A percentile compares a stretch with the other conserved stretches of the same genome.
phyloP scores from a whole-genome alignment of 2,113 vertebrate species.

The Lethenteron reissneri region DNA sequence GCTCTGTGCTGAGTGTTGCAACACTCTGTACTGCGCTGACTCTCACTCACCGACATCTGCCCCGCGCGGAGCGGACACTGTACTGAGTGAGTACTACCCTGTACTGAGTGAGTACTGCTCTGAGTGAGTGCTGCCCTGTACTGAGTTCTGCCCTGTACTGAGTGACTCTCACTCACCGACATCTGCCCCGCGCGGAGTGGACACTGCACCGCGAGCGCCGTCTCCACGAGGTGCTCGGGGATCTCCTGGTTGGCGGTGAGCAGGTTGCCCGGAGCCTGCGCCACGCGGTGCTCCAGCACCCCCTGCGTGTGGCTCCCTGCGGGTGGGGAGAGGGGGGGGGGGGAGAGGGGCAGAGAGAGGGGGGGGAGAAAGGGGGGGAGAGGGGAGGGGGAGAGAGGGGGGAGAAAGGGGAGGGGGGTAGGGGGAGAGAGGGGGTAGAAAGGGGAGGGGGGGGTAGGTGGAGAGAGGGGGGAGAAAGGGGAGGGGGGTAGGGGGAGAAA shows the following conservation, averaged over 20 bases:
- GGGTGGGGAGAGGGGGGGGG: neutral
- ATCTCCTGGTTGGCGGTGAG: constrained; percentile 41
- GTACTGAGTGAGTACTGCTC: too few relatives aligned
- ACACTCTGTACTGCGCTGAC: too few relatives aligned
- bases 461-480: too few relatives aligned
- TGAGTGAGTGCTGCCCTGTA: too few relatives aligned
- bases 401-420: too few relatives aligned
- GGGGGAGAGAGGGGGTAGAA: neutral
- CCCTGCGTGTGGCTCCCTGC: constrained; percentile 30
- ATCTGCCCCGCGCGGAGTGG: constrained; percentile 37
- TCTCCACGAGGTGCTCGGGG: constrained; percentile 25
- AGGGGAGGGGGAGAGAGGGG: too few relatives aligned
- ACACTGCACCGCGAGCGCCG: constrained; percentile 22
- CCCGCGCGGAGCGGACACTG: constrained; percentile 32
- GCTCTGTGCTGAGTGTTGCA: too few relatives aligned
- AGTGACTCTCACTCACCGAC: constrained; percentile 26
- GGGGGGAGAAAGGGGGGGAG: too few relatives aligned
- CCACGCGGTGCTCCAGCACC: constrained; percentile 23
- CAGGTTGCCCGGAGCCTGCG: constrained; percentile 27
- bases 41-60: constrained; percentile 38
- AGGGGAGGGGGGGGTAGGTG: neutral
- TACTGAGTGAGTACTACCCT: constrained; percentile 15
- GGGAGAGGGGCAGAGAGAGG: neutral
- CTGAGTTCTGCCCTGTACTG: too few relatives aligned
- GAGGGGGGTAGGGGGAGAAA: too few relatives aligned